phyloP scores from a whole-genome alignment of 2,113 vertebrate species.

The Sterrhoptilus dennistouni region DNA sequence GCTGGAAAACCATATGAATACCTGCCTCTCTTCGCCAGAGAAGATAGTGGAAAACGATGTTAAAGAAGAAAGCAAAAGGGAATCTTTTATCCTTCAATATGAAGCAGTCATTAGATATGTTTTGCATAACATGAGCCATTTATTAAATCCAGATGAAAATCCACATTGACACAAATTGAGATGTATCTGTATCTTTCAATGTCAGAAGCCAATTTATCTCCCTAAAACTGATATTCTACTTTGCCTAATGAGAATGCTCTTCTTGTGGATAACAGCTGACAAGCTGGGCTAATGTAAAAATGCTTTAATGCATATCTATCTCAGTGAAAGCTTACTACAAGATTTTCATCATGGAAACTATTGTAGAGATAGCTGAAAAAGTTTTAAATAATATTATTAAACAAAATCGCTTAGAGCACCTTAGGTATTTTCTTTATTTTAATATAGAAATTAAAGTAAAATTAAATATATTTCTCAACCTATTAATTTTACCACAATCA shows the following conservation, averaged over 20 bases:
- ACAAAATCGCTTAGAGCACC: neutral
- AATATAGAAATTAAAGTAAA: neutral
- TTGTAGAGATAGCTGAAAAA: neutral
- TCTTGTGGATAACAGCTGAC: neutral
- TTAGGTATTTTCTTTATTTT: neutral
- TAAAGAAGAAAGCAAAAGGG: neutral
- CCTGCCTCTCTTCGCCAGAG: neutral
- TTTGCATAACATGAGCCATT: neutral
- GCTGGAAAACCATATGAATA: neutral
- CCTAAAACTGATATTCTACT: neutral
- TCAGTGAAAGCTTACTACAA: neutral
- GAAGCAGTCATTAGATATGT: neutral
- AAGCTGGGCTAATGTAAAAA: neutral
- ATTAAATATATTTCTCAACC: neutral
- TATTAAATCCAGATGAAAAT: neutral
- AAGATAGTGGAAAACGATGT: neutral
- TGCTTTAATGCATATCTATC: neutral
- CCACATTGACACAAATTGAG: neutral
- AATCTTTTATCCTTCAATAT: neutral
- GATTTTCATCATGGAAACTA: neutral
- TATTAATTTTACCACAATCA: neutral
- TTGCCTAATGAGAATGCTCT: neutral
- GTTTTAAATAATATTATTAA: neutral
- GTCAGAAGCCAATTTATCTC: slow-evolving; percentile 11
- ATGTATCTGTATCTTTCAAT: neutral